These are phyloP conservation scores for Ophioderma brevispina DNA, from an alignment of 35 echinoderm and acorn worm species.

Conservation along the genomic window DNA sequence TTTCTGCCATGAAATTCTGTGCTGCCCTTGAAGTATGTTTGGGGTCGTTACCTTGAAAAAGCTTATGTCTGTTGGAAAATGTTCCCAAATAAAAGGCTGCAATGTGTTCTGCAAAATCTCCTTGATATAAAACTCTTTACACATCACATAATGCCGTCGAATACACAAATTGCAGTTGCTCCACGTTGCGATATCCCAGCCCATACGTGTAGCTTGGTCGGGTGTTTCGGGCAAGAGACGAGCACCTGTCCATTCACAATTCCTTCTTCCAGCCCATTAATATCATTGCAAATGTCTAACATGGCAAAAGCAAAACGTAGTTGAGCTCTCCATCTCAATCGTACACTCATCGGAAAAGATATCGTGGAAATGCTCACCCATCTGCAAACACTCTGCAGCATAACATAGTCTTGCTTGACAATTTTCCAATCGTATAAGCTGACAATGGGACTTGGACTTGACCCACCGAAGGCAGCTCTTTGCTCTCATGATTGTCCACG, in stretches of 20 bases:
- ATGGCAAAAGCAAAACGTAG: too few species aligned
- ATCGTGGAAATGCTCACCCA: conserved; percentile 33
- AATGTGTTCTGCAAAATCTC: conserved; percentile 17
- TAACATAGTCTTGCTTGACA: not conserved
- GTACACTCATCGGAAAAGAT: conserved; percentile 66
- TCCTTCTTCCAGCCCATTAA: too few species aligned
- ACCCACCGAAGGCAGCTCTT: conserved; percentile 19
- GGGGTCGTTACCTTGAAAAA: conserved; percentile 36
- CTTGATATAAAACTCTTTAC: conserved; percentile 7
- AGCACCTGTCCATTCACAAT: too few species aligned
- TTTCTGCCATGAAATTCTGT: not conserved
- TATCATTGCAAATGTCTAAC: too few species aligned
- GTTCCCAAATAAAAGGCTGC: conserved; percentile 21
- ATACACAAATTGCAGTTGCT: conserved; percentile 10
- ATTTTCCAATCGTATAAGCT: conserved; percentile 20
- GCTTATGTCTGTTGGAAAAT: conserved; percentile 13
- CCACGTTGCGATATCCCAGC: conserved; percentile 7
- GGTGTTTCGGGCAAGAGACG: conserved; percentile 51
- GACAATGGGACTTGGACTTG: conserved; percentile 27
- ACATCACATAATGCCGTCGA: conserved; percentile 42
- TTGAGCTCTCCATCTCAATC: conserved; percentile 40
- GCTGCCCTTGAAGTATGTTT: conserved; percentile 28
- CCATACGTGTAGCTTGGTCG: conserved; percentile 42
- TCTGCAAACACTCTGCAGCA: not conserved
- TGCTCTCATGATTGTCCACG: not conserved